Percentiles rank a stretch among this genome's conserved stretches.
Conservation (phyloP, 2,797 vertebrate species). For the Mormyrops attenuatus region DNA sequence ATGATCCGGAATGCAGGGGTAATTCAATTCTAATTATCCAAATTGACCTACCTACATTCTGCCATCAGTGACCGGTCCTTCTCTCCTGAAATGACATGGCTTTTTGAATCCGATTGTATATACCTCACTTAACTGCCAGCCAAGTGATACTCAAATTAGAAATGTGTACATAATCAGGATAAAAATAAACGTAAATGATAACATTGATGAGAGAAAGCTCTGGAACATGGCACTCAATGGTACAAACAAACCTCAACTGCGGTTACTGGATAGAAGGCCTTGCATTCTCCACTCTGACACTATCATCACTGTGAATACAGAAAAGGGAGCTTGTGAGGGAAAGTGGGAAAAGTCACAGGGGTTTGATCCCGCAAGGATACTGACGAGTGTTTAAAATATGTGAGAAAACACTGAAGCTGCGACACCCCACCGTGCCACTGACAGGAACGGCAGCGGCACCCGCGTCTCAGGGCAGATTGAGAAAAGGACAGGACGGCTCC, state of each 20-base stretch:
- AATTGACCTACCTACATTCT: conserved; percentile 13
- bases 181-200: neutral
- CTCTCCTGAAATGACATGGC: neutral
- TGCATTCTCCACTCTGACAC: neutral
- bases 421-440: neutral
- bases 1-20: neutral
- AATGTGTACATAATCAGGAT: neutral
- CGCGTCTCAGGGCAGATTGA: neutral
- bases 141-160: neutral
- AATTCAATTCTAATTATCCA: conserved; percentile 19
- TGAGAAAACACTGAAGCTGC: neutral
- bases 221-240: neutral
- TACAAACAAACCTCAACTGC: neutral
- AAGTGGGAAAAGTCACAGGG: neutral
- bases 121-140: neutral
- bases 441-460: neutral
- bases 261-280: neutral
- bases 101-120: neutral
- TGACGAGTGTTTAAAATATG: neutral
- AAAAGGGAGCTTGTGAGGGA: neutral
- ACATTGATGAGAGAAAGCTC: neutral
- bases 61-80: neutral
- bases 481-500: neutral
- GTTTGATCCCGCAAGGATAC: neutral
- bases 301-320: neutral